Evolutionary conservation across 2,113 vertebrate species (phyloP).

Genomic region (Sceloporus undulatus): DNA sequence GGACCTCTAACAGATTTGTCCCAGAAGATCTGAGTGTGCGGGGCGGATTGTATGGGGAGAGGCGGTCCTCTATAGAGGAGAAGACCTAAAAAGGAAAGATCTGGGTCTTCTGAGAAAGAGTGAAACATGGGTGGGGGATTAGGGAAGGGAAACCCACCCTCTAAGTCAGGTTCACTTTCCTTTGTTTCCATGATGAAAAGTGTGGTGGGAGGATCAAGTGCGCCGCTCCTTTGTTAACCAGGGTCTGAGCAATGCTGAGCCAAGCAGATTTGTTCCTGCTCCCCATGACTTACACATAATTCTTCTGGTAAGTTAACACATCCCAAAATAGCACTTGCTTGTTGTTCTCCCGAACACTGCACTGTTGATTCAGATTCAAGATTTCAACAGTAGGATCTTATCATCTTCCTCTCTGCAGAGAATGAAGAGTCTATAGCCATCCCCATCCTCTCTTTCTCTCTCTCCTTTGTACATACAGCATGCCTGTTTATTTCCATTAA

Average conservation of each 20-base stretch:
- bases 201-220: neutral
- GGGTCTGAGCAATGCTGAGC: neutral
- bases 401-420: neutral
- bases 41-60: too few relatives aligned
- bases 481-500: neutral
- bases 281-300: neutral
- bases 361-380: neutral
- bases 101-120: neutral
- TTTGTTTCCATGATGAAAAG: neutral
- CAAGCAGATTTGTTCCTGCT: neutral
- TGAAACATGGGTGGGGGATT: neutral
- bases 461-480: too few relatives aligned
- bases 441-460: neutral
- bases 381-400: neutral
- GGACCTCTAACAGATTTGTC: too few relatives aligned
- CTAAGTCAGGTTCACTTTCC: neutral
- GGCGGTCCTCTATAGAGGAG: too few relatives aligned
- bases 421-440: neutral
- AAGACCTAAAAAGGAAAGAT: neutral
- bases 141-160: too few relatives aligned
- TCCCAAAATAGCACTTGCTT: conserved; percentile 15
- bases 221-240: neutral
- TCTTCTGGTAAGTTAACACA: conserved; percentile 3
- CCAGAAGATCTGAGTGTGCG: too few relatives aligned
- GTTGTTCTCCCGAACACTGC: neutral